These are phyloP conservation scores for Troides oblongomaculatus DNA, from an alignment of 2,888 invertebrate genomes.

Conservation along the genomic window DNA sequence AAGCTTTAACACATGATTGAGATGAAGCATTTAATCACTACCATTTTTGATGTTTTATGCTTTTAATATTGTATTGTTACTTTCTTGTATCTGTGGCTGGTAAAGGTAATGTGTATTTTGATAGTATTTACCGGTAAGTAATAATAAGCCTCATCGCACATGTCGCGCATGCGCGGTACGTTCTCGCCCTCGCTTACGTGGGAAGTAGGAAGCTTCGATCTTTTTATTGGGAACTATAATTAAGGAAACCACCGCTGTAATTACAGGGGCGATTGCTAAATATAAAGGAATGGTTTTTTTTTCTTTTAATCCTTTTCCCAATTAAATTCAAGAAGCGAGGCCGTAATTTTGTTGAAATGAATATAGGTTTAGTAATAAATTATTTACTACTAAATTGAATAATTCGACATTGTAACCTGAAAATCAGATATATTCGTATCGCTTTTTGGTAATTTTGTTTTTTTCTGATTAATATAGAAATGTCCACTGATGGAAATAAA, in stretches of 20 bases:
- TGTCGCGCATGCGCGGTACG: conserved; percentile 55
- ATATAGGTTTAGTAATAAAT: conserved; percentile 10
- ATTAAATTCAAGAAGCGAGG: conserved; percentile 27
- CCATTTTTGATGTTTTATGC: no score
- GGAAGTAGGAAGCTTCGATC: conserved; percentile 75
- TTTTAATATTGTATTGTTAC: no score
- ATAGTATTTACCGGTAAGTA: conserved; percentile 58
- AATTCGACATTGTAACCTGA: neutral
- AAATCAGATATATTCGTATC: no score
- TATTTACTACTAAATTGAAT: conserved; percentile 11
- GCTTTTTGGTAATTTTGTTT: no score
- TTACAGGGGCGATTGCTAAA: conserved; percentile 79
- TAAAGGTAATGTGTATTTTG: conserved; percentile 49
- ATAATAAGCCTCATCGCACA: conserved; percentile 70
- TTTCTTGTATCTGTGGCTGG: conserved; percentile 32
- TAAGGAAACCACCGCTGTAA: conserved; percentile 74
- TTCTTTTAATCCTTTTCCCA: conserved; percentile 53
- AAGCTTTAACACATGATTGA: no score
- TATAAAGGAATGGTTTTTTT: conserved; percentile 66
- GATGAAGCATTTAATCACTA: no score
- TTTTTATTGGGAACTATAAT: conserved; percentile 75
- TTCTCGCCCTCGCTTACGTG: conserved; percentile 53
- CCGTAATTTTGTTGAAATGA: conserved; percentile 18
- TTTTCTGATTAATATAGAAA: no score
- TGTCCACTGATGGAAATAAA: no score